A percentile compares a stretch with the other conserved stretches of the same genome.
Evolutionary conservation across 2,888 invertebrate species (phyloP).

Genomic region (Eurytoma californica): DNA sequence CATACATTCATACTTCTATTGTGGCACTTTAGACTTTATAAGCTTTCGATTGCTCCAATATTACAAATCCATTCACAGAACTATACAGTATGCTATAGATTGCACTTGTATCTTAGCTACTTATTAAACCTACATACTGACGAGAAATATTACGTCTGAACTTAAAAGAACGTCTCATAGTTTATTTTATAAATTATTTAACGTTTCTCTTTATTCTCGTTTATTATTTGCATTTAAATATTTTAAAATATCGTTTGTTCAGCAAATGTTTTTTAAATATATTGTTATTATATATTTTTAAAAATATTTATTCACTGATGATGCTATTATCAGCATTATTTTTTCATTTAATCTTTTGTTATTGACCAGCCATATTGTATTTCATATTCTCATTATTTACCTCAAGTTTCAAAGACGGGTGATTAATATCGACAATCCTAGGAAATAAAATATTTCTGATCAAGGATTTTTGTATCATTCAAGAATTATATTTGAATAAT

Average conservation of each 20-base stretch:
- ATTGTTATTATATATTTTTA: no score
- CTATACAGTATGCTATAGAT: slow-evolving; percentile 1
- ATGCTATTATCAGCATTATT: not conserved
- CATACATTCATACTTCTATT: slow-evolving; percentile 1
- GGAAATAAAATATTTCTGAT: not conserved
- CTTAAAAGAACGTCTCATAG: no score
- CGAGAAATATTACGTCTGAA: no score
- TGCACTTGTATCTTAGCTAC: not conserved
- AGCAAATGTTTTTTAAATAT: no score
- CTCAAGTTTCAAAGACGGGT: slow-evolving; percentile 11
- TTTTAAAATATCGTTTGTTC: no score
- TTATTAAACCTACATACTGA: not conserved
- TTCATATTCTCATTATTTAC: slow-evolving; percentile 18
- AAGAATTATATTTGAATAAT: not conserved
- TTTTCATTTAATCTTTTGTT: slow-evolving; percentile 4
- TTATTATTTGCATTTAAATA: no score
- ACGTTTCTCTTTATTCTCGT: no score
- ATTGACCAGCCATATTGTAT: not conserved
- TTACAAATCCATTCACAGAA: slow-evolving; percentile 8
- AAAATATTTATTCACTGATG: no score
- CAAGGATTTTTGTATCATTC: not conserved
- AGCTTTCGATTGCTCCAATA: slow-evolving; percentile 33
- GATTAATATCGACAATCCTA: not conserved
- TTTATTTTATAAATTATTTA: no score
- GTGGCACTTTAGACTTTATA: slow-evolving; percentile 22